Conservation (phyloP, 2,113 vertebrate genomes). For the Macquaria ambigua region DNA sequence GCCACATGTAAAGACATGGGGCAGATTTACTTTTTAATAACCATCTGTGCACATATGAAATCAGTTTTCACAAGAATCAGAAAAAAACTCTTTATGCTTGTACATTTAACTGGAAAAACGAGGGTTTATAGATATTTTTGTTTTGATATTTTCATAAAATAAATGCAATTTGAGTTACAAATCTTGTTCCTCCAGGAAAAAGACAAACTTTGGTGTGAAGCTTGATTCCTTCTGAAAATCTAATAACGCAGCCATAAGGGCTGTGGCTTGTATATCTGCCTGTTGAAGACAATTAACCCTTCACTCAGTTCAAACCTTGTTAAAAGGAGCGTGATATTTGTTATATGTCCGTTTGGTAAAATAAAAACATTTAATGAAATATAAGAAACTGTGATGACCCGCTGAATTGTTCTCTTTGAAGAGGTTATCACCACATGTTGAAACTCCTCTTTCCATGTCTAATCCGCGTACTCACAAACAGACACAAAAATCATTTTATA, state of each 20-base stretch:
- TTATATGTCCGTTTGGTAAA: background rate
- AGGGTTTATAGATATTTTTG: background rate
- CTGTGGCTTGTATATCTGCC: background rate
- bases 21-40: conserved; percentile 36
- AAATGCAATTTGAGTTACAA: background rate
- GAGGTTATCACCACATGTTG: conserved; percentile 38
- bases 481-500: conserved; percentile 29
- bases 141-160: background rate
- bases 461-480: conserved; percentile 33
- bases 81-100: background rate
- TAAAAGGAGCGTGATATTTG: background rate
- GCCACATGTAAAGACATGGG: conserved; percentile 27
- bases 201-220: background rate
- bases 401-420: conserved; percentile 26
- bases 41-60: background rate
- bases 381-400: conserved; percentile 17
- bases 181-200: conserved; percentile 7
- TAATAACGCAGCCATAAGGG: background rate
- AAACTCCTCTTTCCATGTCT: conserved; percentile 21
- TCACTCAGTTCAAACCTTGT: background rate
- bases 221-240: background rate
- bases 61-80: background rate
- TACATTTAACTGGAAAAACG: background rate
- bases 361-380: conserved; percentile 11
- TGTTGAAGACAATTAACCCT: conserved; percentile 28